phyloP scores from a whole-genome alignment of 1,140 invertebrate species.

The Tachypleus tridentatus region DNA sequence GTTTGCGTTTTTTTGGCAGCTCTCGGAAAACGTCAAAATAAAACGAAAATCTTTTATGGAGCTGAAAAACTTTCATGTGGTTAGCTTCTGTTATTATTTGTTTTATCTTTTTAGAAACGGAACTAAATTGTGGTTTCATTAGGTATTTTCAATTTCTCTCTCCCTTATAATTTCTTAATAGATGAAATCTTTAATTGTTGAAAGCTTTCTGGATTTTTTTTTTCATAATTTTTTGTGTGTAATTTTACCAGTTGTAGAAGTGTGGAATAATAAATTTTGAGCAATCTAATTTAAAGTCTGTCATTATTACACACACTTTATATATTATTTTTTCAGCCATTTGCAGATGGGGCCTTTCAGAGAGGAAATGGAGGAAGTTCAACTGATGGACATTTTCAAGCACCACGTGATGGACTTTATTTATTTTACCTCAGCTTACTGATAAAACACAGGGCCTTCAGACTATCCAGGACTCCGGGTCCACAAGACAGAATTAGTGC shows the following conservation, averaged over 20 bases:
- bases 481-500: neutral
- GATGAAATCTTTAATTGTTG: neutral
- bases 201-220: neutral
- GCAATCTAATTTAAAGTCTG: neutral
- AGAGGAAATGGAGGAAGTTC: neutral
- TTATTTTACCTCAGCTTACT: constrained; percentile 4
- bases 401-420: constrained; percentile 10
- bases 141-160: too few species aligned
- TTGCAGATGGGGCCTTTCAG: neutral
- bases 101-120: too few species aligned
- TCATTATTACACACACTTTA: neutral
- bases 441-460: neutral
- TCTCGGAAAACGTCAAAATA: neutral
- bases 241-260: too few species aligned
- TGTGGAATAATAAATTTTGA: neutral
- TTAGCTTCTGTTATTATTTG: neutral
- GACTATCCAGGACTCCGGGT: neutral
- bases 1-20: constrained; percentile 11
- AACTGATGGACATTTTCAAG: constrained; percentile 4
- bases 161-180: neutral
- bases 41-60: constrained; percentile 4
- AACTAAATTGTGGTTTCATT: neutral
- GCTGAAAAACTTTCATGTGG: constrained; percentile 6
- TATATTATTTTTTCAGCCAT: constrained; percentile 7
- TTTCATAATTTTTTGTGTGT: too few species aligned